phyloP scores from a whole-genome alignment of 2,113 vertebrate genomes.

The Hyla sarda region DNA sequence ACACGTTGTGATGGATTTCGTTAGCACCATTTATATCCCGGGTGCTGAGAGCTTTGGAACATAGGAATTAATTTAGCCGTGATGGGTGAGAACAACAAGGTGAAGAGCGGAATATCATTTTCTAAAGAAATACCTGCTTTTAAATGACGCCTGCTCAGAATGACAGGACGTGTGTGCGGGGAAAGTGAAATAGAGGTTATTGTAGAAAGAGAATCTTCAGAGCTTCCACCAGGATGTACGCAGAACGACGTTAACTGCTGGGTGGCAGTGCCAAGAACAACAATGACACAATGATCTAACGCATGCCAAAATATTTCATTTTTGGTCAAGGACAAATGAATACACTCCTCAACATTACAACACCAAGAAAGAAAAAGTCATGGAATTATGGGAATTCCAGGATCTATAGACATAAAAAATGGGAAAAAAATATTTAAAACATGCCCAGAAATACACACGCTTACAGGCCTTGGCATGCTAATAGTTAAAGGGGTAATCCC shows the following conservation, averaged over 20 bases:
- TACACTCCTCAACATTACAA: too few relatives aligned
- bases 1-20: slow-evolving; percentile 44
- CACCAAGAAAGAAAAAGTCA: too few relatives aligned
- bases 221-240: not conserved
- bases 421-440: too few relatives aligned
- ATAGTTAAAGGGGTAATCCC: too few relatives aligned
- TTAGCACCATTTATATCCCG: slow-evolving; percentile 20
- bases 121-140: slow-evolving; percentile 32
- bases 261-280: not conserved
- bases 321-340: not conserved
- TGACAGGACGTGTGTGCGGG: slow-evolving; percentile 15
- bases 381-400: too few relatives aligned
- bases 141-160: slow-evolving; percentile 39
- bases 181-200: slow-evolving; percentile 48
- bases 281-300: not conserved
- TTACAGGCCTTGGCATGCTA: too few relatives aligned
- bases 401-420: too few relatives aligned
- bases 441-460: too few relatives aligned
- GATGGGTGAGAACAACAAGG: slow-evolving; percentile 52
- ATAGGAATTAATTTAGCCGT: slow-evolving; percentile 42
- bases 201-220: not conserved
- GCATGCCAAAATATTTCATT: not conserved
- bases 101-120: slow-evolving; percentile 39
- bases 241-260: not conserved
- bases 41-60: slow-evolving; percentile 10